These are phyloP conservation scores for Laspeyria flexula DNA, from an alignment of 2,888 invertebrate species.

Conservation along the genomic window DNA sequence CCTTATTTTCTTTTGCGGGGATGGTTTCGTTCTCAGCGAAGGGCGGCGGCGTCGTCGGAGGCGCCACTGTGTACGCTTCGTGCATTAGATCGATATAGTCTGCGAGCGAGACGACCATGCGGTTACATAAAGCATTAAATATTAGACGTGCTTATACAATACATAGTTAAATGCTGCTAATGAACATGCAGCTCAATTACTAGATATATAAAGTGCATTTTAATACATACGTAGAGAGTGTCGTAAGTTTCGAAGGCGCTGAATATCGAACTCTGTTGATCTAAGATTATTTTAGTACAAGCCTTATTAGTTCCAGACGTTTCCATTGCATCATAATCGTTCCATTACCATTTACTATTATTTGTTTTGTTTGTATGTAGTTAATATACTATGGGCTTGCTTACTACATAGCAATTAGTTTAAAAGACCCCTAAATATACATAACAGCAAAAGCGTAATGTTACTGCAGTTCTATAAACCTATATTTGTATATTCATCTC, in stretches of 20 bases:
- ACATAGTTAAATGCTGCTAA: conserved; percentile 26
- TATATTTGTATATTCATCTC: background rate
- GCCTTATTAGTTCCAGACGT: conserved; percentile 13
- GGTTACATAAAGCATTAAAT: conserved; percentile 71
- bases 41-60: conserved; percentile 51
- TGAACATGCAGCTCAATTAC: conserved; percentile 28
- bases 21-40: conserved; percentile 55
- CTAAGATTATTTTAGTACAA: conserved; percentile 29
- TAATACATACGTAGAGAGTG: conserved; percentile 22
- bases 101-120: conserved; percentile 65
- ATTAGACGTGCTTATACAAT: conserved; percentile 53
- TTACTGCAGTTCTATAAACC: background rate
- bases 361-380: conserved; percentile 3
- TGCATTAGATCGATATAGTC: conserved; percentile 57
- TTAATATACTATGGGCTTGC: conserved; percentile 5
- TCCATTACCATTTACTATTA: background rate
- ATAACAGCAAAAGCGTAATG: conserved; percentile 7
- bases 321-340: background rate
- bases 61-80: conserved; percentile 55
- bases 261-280: conserved; percentile 4
- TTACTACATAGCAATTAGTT: conserved; percentile 14
- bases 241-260: conserved; percentile 11
- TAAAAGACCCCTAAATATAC: background rate
- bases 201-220: conserved; percentile 11
- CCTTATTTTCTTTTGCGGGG: conserved; percentile 71